A percentile compares a stretch with the other conserved stretches of the same genome.
These are phyloP conservation scores for Sympetrum striolatum DNA, from an alignment of 2,888 invertebrate genomes.

Conservation along the genomic window DNA sequence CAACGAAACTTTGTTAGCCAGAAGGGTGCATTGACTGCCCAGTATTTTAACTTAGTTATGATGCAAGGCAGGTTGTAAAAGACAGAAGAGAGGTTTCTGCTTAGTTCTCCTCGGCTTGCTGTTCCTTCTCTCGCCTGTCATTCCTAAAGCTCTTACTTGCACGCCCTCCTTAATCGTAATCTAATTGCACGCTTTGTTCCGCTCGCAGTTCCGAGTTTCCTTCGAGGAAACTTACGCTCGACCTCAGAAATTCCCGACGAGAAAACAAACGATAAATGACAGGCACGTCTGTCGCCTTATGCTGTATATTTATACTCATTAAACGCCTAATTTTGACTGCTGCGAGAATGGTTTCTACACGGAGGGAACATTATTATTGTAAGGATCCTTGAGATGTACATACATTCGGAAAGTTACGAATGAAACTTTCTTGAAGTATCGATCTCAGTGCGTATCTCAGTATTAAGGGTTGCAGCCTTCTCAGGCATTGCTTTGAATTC, in stretches of 20 bases:
- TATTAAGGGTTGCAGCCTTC: too few species aligned
- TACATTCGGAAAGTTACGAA: too few species aligned
- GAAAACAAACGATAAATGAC: not conserved
- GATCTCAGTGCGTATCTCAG: too few species aligned
- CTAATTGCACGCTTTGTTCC: constrained; percentile 31
- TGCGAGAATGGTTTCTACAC: too few species aligned
- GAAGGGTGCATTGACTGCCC: not conserved
- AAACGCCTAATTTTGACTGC: too few species aligned
- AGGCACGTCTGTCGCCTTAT: too few species aligned
- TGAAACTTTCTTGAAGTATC: too few species aligned
- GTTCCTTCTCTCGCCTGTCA: not conserved
- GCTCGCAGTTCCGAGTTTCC: not conserved
- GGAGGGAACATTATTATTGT: too few species aligned
- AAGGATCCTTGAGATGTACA: too few species aligned
- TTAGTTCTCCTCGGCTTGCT: not conserved
- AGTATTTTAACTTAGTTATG: constrained; percentile 22
- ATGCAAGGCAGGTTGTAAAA: not conserved
- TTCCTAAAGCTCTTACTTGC: constrained; percentile 11
- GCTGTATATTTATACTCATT: too few species aligned
- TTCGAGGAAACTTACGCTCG: not conserved
- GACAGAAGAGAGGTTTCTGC: constrained; percentile 3
- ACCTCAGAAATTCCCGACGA: not conserved
- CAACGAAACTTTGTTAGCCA: not conserved
- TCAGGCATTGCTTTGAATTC: too few species aligned
- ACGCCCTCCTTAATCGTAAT: constrained; percentile 33